Evolutionary conservation across 2,888 invertebrate species (phyloP), one percentile per base, ranked within the genome.

Genomic region (Lathronympha strigana): DNA sequence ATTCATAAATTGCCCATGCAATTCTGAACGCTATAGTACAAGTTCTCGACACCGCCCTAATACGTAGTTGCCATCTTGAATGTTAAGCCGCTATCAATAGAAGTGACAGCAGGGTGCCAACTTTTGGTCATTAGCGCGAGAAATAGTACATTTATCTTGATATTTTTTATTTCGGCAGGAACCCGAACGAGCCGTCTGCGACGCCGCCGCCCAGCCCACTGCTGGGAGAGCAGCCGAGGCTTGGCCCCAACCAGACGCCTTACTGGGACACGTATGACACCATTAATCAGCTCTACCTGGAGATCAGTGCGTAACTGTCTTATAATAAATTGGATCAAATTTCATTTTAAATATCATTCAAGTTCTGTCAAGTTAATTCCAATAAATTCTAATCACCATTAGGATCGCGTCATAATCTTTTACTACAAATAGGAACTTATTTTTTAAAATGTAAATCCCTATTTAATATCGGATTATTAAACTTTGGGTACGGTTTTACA

Each of bases 181-280:
- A 95, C 81, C 96, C 95, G 23, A 96, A 96, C 77, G 92, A 82
- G 74, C 92, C 83, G 79, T 92, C 80, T 15, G 91, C 91, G 0
- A 92, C 91, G n/a, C 91, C 91, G 80, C 95, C 81, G 93, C 96
- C 77, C 4, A 89, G 84, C 67, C 86, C 88, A 5, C 76, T 88
- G 76, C 72, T 88, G 70, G 92, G 88, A 50, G 92, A 85, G 71
- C 76, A 83, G 61, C 80, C 91, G 71, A 73, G 86, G 66, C 74
- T 89, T 50, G 93, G 92, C 31, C 82, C 84, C 40, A 88, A 90
- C 69, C 84, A 91, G 74, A 93, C 95, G 55, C 96, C 96, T 43
- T 96, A 96, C 83, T 97, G 97, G 97, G 97, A 97, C 85, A 95
- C 96, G 25, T 97, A 97, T 86, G 97, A 97, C 86, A 95, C 97